phyloP scores from a whole-genome alignment of 2,113 vertebrate species.

The Progne subis region DNA sequence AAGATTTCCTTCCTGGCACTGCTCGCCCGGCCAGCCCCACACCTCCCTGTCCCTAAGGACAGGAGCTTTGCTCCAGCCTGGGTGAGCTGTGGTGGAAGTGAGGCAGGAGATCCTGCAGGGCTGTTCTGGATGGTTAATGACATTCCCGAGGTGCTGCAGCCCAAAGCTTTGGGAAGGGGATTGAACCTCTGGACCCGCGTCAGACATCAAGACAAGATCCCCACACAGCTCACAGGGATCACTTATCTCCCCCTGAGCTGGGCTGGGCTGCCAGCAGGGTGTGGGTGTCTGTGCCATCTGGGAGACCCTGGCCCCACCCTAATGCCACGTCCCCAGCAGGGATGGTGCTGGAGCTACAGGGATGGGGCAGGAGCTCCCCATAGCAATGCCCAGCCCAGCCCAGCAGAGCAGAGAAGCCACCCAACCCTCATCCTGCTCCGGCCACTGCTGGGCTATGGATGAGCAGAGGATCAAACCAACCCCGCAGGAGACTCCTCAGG shows the following conservation, averaged over 20 bases:
- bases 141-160: background rate
- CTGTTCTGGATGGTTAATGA: background rate
- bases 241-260: rapidly evolving
- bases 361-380: background rate
- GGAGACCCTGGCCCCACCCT: background rate
- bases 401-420: background rate
- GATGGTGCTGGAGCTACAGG: background rate
- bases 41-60: background rate
- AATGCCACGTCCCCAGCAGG: rapidly evolving
- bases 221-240: background rate
- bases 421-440: background rate
- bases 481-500: background rate
- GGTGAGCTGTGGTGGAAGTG: background rate
- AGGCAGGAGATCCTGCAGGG: background rate
- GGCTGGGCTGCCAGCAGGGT: background rate
- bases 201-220: background rate
- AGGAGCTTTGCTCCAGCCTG: background rate
- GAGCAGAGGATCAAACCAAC: background rate
- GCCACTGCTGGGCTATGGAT: background rate
- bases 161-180: background rate
- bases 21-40: rapidly evolving
- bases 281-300: background rate
- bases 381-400: background rate
- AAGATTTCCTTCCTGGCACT: background rate
- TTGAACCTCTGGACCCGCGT: background rate